Conservation (phyloP, 2,888 invertebrate genomes). For the Cantharis lateralis region DNA sequence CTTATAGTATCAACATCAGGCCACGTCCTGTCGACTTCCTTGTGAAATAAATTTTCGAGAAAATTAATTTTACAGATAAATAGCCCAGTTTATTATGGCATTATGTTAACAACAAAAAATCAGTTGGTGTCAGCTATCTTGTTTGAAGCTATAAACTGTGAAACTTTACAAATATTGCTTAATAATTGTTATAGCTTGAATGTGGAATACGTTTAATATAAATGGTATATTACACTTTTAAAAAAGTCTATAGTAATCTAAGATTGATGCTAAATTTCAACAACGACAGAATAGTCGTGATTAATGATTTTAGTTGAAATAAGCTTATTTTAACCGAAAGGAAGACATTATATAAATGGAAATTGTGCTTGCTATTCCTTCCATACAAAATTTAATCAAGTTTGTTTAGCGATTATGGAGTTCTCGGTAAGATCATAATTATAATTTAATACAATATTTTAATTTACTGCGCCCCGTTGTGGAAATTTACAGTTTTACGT, state of each 20-base stretch:
- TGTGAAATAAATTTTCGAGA: neutral
- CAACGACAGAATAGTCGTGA: conserved; percentile 8
- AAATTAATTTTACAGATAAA: neutral
- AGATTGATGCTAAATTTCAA: conserved; percentile 6
- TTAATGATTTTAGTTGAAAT: conserved; percentile 21
- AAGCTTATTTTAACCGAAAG: conserved; percentile 26
- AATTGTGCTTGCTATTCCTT: conserved; percentile 25
- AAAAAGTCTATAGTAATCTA: neutral
- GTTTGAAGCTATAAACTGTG: neutral
- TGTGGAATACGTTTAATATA: neutral
- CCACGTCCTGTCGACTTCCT: neutral
- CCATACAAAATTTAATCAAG: conserved; percentile 28
- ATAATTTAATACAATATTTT: conserved; percentile 28
- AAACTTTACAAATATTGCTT: neutral
- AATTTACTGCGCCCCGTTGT: conserved; percentile 22
- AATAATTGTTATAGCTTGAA: neutral
- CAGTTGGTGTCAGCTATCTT: neutral
- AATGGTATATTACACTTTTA: neutral
- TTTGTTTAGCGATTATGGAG: conserved; percentile 30
- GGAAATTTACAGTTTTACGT: conserved; percentile 23
- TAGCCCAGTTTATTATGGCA: neutral
- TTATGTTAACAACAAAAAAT: neutral
- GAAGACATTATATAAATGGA: conserved; percentile 26
- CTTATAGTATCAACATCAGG: no score
- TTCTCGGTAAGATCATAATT: conserved; percentile 26